Conservation (phyloP, 2,113 vertebrate species). For the Saccopteryx bilineata region DNA sequence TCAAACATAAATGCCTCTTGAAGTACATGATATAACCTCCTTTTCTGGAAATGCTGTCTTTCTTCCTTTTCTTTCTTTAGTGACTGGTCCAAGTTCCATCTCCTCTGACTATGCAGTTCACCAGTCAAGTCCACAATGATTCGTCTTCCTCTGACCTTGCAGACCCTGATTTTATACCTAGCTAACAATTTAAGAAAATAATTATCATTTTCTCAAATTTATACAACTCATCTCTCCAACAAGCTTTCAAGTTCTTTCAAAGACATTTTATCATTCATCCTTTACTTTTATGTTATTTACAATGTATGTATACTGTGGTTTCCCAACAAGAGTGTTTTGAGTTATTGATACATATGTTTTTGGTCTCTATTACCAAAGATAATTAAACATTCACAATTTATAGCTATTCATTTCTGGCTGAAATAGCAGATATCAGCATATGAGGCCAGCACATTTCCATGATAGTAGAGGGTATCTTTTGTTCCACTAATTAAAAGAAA, state of each 20-base stretch:
- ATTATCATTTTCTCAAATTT: slow-evolving; percentile 13
- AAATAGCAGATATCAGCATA: background rate
- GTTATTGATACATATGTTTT: background rate
- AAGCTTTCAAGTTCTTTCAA: background rate
- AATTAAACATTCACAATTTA: background rate
- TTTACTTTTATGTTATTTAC: background rate
- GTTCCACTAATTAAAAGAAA: background rate
- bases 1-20: slow-evolving; percentile 18
- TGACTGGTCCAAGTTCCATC: background rate
- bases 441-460: background rate
- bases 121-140: background rate
- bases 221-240: background rate
- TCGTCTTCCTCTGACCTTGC: background rate
- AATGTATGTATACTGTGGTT: background rate
- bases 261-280: background rate
- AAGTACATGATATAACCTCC: background rate
- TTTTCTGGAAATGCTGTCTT: background rate
- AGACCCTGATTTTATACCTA: background rate
- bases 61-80: background rate
- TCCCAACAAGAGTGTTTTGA: background rate
- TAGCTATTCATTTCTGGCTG: background rate
- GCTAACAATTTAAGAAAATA: background rate
- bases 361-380: background rate
- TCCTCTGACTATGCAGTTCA: background rate
- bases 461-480: background rate